Evolutionary conservation across 2,888 invertebrate species (phyloP), one percentile per base, ranked within the genome.

Genomic region (Archips crataeganus): DNA sequence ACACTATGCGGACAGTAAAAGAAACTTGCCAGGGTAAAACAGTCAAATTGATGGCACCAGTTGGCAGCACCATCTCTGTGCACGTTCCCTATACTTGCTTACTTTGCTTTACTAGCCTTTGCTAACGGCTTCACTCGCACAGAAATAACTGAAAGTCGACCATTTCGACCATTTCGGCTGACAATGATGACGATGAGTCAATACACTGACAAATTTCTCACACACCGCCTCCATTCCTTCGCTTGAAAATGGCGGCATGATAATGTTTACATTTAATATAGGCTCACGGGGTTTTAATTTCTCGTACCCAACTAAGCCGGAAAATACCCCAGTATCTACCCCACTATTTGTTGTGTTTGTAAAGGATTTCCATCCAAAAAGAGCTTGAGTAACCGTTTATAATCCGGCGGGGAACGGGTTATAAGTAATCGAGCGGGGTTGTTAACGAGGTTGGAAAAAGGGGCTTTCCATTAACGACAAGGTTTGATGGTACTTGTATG

Each of bases 191-290:
- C 23, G 23, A 23, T 23, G 23, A 23, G 23, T 23, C 23, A 23
- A 23, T 23, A 23, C 23, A 23, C 23, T 23, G 23, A 23, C 23
- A 23, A 23, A 23, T 1, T 64, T 39, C 49, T 10, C 49, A 36
- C 65, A 51, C 15, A 32, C 59, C 59, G 59, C 69, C 34, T 70
- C 70, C 57, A 32, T 10, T 1, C n/a, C 32, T 64, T 32, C 49
- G n/a, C 49, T 4, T 65, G 65, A 74, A 60, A 45, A 59, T 9
- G 34, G 9, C 64, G 15, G 3, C 64, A 64, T 51, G 63, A 71
- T 73, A 73, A 64, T 74, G 60, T 74, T 74, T 74, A 74, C 74
- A 61, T 74, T 74, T 74, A 74, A 74, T 74, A 74, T 70, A 65
- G 60, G 49, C 61, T 49, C 23, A 23, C 23, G 3, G 42, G 69